A percentile compares a stretch with the other conserved stretches of the same genome.
Evolutionary conservation across 1,140 invertebrate species (phyloP).

Genomic region (Tetramorium alpestre): DNA sequence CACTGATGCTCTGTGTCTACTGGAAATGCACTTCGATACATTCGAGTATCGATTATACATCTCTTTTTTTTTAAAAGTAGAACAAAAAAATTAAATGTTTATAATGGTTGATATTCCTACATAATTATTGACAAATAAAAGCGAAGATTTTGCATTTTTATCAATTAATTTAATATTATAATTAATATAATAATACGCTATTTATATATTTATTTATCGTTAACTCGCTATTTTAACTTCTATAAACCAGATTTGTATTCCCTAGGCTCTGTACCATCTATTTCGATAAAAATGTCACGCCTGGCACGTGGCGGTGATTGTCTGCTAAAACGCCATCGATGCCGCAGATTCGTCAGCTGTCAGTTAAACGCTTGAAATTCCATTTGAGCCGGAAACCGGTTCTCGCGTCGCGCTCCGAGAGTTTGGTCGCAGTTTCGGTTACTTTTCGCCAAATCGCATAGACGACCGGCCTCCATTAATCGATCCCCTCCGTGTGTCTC

Average conservation of each 20-base stretch:
- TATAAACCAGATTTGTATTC: neutral
- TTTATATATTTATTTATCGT: constrained; percentile 1
- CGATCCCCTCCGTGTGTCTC: constrained; percentile 66
- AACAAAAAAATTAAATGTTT: too few species aligned
- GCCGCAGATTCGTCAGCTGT: constrained; percentile 36
- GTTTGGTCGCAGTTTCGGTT: constrained; percentile 66
- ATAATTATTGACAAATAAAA: neutral
- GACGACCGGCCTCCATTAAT: constrained; percentile 75
- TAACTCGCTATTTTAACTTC: neutral
- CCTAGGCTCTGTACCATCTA: neutral
- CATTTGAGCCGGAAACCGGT: constrained; percentile 48
- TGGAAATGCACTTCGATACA: too few species aligned
- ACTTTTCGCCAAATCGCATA: constrained; percentile 75
- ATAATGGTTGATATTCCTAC: neutral
- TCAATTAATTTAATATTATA: neutral
- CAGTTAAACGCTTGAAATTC: constrained; percentile 58
- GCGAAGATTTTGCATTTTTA: neutral
- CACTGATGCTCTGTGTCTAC: too few species aligned
- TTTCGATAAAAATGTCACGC: constrained; percentile 32
- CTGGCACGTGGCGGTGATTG: constrained; percentile 4
- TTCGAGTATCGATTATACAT: too few species aligned
- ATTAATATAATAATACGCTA: too few species aligned
- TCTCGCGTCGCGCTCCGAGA: constrained; percentile 27
- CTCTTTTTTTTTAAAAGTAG: too few species aligned
- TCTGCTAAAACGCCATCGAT: constrained; percentile 41